A percentile compares a stretch with the other conserved stretches of the same genome.
phyloP scores from a whole-genome alignment of 1,140 invertebrate species.

The Nasonia vitripennis region DNA sequence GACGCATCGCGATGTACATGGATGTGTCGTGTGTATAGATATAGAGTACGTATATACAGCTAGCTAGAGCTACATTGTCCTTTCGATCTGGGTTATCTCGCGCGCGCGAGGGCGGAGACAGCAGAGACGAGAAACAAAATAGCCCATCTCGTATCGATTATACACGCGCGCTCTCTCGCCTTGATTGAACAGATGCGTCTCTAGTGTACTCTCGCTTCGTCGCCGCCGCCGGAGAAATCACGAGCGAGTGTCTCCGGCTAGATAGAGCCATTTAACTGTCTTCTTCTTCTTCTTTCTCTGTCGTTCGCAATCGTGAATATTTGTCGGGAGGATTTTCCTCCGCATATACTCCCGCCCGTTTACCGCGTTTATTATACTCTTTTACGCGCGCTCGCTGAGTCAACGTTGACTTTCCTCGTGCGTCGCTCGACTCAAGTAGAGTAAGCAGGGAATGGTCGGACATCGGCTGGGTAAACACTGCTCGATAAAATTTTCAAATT shows the following conservation, averaged over 20 bases:
- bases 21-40: conserved; percentile 21
- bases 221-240: background rate
- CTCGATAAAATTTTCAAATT: too few relatives aligned
- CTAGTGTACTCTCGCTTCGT: background rate
- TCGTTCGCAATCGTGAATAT: too few relatives aligned
- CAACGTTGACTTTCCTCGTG: background rate
- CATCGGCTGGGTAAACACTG: too few relatives aligned
- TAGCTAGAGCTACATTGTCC: background rate
- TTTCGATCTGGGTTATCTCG: conserved; percentile 60
- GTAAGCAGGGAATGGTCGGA: too few relatives aligned
- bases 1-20: too few relatives aligned
- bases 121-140: conserved; percentile 12
- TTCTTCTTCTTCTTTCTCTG: too few relatives aligned
- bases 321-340: too few relatives aligned
- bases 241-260: too few relatives aligned
- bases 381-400: background rate
- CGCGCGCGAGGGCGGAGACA: conserved; percentile 44
- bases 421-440: too few relatives aligned
- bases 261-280: too few relatives aligned
- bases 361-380: background rate
- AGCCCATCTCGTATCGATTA: conserved; percentile 44
- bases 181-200: conserved; percentile 23
- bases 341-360: background rate
- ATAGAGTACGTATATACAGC: conserved; percentile 55
- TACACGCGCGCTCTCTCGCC: conserved; percentile 28